Evolutionary conservation across 2,888 invertebrate species (phyloP).

Genomic region (Isoperla grammatica): DNA sequence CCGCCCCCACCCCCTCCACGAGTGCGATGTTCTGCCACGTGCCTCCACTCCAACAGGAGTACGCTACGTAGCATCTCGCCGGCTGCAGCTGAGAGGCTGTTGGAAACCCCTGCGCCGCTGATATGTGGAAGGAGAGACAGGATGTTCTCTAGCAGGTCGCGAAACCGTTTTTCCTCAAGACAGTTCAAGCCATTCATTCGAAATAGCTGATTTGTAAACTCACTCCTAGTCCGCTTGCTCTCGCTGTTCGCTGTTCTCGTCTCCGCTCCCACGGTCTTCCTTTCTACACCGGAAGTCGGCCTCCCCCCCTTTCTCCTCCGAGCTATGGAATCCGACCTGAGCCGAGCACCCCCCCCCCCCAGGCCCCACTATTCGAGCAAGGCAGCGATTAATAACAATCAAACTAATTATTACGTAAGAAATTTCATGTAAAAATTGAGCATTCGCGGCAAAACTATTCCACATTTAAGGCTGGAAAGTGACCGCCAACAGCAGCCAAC

Average conservation of each 20-base stretch:
- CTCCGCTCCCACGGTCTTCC: slow-evolving; percentile 22
- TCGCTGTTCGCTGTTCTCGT: slow-evolving; percentile 35
- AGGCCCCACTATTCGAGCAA: slow-evolving; percentile 42
- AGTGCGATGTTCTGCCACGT: too few relatives aligned
- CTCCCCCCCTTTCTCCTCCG: slow-evolving; percentile 26
- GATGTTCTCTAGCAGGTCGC: slow-evolving; percentile 14
- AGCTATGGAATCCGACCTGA: slow-evolving; percentile 21
- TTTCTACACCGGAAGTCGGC: slow-evolving; percentile 20
- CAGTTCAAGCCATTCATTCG: slow-evolving; percentile 16
- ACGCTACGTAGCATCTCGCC: too few relatives aligned
- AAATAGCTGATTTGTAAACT: slow-evolving; percentile 19
- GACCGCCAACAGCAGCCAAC: too few relatives aligned
- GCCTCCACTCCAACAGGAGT: too few relatives aligned
- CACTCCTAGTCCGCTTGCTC: slow-evolving; percentile 31
- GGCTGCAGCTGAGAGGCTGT: too few relatives aligned
- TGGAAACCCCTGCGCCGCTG: too few relatives aligned
- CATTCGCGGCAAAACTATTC: too few relatives aligned
- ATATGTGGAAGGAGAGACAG: slow-evolving; percentile 11
- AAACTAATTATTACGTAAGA: too few relatives aligned
- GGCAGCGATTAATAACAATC: slow-evolving; percentile 38
- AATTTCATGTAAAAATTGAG: too few relatives aligned
- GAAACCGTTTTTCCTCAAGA: slow-evolving; percentile 14
- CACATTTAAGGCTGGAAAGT: too few relatives aligned
- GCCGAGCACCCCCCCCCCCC: slow-evolving; percentile 10
- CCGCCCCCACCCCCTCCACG: too few relatives aligned